Evolutionary conservation across 2,797 vertebrate genomes (phyloP).

Genomic region (Sebastes alutus): DNA sequence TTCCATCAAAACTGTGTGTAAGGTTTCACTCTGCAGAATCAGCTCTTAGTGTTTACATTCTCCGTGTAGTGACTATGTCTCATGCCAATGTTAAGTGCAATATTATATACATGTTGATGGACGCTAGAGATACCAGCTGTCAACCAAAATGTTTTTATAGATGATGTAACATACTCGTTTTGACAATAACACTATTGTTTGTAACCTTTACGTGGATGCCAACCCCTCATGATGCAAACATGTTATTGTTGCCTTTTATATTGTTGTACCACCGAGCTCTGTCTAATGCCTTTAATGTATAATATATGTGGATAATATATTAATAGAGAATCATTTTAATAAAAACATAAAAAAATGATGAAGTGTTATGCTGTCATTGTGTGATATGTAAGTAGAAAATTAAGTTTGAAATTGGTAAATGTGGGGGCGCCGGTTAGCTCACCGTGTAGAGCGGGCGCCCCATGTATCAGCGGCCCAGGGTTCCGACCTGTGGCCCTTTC

Average conservation of each 20-base stretch:
- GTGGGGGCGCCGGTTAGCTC: too few species aligned
- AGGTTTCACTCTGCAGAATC: slow-evolving; percentile 27
- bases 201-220: slow-evolving; percentile 51
- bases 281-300: slow-evolving; percentile 59
- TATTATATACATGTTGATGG: slow-evolving; percentile 64
- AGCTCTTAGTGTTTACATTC: slow-evolving; percentile 56
- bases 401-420: neutral
- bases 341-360: slow-evolving; percentile 26
- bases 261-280: slow-evolving; percentile 35
- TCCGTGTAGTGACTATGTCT: slow-evolving; percentile 23
- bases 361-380: neutral
- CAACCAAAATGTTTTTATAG: slow-evolving; percentile 71
- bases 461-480: too few species aligned
- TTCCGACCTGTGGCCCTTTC: too few species aligned
- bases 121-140: slow-evolving; percentile 56
- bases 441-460: too few species aligned
- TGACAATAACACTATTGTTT: slow-evolving; percentile 47
- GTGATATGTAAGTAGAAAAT: neutral
- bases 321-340: slow-evolving; percentile 66
- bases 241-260: slow-evolving; percentile 66
- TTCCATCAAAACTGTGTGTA: slow-evolving; percentile 10
- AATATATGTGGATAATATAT: slow-evolving; percentile 73
- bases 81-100: slow-evolving; percentile 73
- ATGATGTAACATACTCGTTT: slow-evolving; percentile 51
- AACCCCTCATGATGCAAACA: slow-evolving; percentile 50